A percentile compares a stretch with the other conserved stretches of the same genome.
Conservation (phyloP, 2,888 invertebrate species). For the Latrodectus hesperus region DNA sequence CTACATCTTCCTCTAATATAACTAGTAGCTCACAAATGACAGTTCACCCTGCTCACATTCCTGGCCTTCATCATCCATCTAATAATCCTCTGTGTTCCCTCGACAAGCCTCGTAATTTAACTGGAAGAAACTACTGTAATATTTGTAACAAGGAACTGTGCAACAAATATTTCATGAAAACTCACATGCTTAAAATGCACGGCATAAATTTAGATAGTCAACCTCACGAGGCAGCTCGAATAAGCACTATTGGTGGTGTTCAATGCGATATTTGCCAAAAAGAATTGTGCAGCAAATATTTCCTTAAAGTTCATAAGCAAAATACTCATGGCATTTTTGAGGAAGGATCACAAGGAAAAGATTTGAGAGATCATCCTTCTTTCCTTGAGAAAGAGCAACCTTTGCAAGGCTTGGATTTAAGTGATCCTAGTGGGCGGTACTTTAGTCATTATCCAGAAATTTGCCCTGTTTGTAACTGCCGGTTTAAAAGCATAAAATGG, state of each 20-base stretch:
- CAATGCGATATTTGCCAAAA: slow-evolving; percentile 98
- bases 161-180: slow-evolving; percentile 99
- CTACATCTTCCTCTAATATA: slow-evolving; percentile 40
- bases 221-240: slow-evolving; percentile 79
- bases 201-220: slow-evolving; percentile 91
- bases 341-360: slow-evolving; percentile 76
- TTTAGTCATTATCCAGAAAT: slow-evolving; percentile 78
- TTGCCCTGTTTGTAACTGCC: slow-evolving; percentile 88
- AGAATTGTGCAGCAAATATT: slow-evolving; percentile 98
- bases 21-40: slow-evolving; percentile 50
- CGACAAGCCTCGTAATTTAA: slow-evolving; percentile 65
- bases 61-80: slow-evolving; percentile 41
- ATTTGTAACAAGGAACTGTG: slow-evolving; percentile 99
- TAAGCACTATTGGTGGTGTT: slow-evolving; percentile 87
- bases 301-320: slow-evolving; percentile 96
- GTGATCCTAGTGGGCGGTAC: slow-evolving; percentile 70
- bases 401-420: slow-evolving; percentile 70
- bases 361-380: slow-evolving; percentile 49
- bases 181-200: slow-evolving; percentile 99
- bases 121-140: slow-evolving; percentile 87
- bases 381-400: slow-evolving; percentile 62
- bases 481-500: slow-evolving; percentile 91
- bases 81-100: slow-evolving; percentile 23
- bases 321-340: slow-evolving; percentile 97
- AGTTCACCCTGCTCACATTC: slow-evolving; percentile 39